A percentile compares a stretch with the other conserved stretches of the same genome.
Conservation (phyloP, 2,888 invertebrate species). For the Coecobrya sp. region DNA sequence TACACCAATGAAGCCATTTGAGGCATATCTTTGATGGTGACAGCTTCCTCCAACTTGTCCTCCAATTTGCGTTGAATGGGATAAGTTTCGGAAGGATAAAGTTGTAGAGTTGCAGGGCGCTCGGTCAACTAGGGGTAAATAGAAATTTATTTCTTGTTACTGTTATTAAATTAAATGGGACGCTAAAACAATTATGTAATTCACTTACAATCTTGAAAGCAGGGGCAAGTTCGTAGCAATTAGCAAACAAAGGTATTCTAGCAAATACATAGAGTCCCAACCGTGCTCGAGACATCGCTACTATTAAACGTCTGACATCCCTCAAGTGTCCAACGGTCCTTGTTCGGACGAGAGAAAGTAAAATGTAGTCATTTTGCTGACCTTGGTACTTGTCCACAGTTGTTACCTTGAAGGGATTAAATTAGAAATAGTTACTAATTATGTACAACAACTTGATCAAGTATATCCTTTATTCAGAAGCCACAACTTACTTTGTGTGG, state of each 20-base stretch:
- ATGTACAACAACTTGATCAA: no score
- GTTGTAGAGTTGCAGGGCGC: constrained; percentile 93
- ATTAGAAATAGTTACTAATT: constrained; percentile 14
- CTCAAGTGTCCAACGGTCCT: constrained; percentile 99
- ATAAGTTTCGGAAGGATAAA: constrained; percentile 94
- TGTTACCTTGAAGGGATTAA: constrained; percentile 90
- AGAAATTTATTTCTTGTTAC: constrained; percentile 71
- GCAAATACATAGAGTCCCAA: constrained; percentile 99
- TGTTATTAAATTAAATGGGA: no score
- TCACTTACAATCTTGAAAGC: constrained; percentile 94
- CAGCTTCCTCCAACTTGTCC: constrained; percentile 87
- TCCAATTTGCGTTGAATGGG: constrained; percentile 91
- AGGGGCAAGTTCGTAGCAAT: constrained; percentile 98
- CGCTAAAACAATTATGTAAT: no score
- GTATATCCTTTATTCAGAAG: no score
- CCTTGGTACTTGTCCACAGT: constrained; percentile 99
- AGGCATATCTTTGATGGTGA: constrained; percentile 95
- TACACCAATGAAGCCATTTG: constrained; percentile 98
- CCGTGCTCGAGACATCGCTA: constrained; percentile 99
- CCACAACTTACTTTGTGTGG: constrained; percentile 95
- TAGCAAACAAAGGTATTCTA: constrained; percentile 96
- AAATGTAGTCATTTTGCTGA: constrained; percentile 99
- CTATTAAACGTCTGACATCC: constrained; percentile 98
- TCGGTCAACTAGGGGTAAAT: constrained; percentile 91
- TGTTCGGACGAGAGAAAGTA: constrained; percentile 98